Percentiles rank a stretch among this genome's conserved stretches.
phyloP scores from a whole-genome alignment of 2,797 vertebrate species.

The Poeciliopsis gracilis region DNA sequence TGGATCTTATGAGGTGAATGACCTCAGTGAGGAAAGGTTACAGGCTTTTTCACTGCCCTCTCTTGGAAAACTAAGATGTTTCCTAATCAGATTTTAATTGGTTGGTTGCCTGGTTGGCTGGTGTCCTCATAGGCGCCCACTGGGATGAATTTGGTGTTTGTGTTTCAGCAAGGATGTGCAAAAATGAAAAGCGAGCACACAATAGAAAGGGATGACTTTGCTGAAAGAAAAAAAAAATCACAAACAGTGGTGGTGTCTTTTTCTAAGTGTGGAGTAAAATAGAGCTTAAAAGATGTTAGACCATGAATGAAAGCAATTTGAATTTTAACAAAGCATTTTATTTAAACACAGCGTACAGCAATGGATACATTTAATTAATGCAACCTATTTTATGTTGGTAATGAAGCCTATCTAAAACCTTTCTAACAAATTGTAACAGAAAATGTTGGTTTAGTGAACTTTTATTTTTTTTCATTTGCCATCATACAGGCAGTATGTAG shows the following conservation, averaged over 20 bases:
- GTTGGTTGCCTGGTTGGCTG: constrained; percentile 65
- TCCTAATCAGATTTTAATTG: constrained; percentile 89
- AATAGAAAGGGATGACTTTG: not conserved
- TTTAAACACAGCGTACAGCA: not conserved
- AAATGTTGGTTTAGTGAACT: not conserved
- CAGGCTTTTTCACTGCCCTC: constrained; percentile 77
- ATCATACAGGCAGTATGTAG: not conserved
- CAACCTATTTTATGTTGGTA: not conserved
- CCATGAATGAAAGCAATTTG: not conserved
- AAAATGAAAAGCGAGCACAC: not conserved
- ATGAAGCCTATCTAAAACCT: not conserved
- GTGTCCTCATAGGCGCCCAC: constrained; percentile 52
- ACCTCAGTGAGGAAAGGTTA: constrained; percentile 76
- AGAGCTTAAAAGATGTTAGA: not conserved
- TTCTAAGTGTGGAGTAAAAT: not conserved
- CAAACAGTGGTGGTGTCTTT: not conserved
- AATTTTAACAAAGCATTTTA: not conserved
- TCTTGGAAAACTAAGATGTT: constrained; percentile 78
- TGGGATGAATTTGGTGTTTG: constrained; percentile 38
- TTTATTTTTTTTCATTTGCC: not conserved
- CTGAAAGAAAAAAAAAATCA: not conserved
- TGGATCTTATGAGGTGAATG: constrained; percentile 91
- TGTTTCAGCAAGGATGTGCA: constrained; percentile 33
- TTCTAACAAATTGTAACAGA: not conserved
- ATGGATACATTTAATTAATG: not conserved